These are phyloP conservation scores for Atopsyche davidsoni DNA, from an alignment of 1,140 invertebrate species.

Conservation along the genomic window DNA sequence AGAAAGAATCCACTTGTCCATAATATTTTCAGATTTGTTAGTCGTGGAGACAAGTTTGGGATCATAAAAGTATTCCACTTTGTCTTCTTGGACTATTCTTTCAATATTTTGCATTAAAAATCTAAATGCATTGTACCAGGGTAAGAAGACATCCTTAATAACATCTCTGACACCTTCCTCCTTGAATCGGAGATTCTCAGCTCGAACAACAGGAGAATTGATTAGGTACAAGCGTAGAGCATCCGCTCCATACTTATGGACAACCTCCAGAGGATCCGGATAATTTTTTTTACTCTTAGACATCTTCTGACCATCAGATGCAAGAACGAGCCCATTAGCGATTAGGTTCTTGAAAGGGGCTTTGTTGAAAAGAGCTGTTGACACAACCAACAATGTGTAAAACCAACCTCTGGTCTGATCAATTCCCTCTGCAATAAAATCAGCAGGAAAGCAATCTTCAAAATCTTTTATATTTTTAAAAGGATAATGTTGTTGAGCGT, in stretches of 20 bases:
- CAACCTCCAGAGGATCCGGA: constrained; percentile 89
- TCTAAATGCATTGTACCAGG: constrained; percentile 98
- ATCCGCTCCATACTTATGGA: constrained; percentile 95
- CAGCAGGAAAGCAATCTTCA: constrained; percentile 93
- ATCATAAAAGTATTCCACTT: constrained; percentile 57
- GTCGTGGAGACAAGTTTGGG: constrained; percentile 41
- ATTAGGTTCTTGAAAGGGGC: constrained; percentile 98
- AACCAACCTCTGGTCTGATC: constrained; percentile 99
- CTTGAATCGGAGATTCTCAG: constrained; percentile 94
- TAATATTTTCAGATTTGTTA: constrained; percentile 68
- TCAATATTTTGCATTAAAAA: constrained; percentile 93
- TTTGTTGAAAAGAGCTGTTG: constrained; percentile 93
- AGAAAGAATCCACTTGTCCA: constrained; percentile 97
- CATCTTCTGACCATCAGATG: constrained; percentile 98
- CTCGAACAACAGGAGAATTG: constrained; percentile 96
- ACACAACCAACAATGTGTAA: constrained; percentile 94
- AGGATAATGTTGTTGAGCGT: constrained; percentile 95
- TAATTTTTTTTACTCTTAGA: constrained; percentile 99
- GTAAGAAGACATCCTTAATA: constrained; percentile 95
- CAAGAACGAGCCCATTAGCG: constrained; percentile 90
- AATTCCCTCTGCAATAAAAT: constrained; percentile 98
- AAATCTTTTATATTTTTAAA: constrained; percentile 90
- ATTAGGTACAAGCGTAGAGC: constrained; percentile 93
- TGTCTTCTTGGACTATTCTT: constrained; percentile 68
- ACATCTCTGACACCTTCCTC: constrained; percentile 95